A percentile compares a stretch with the other conserved stretches of the same genome.
Conservation (phyloP, 2,113 vertebrate species). For the Phyllostomus hastatus region DNA sequence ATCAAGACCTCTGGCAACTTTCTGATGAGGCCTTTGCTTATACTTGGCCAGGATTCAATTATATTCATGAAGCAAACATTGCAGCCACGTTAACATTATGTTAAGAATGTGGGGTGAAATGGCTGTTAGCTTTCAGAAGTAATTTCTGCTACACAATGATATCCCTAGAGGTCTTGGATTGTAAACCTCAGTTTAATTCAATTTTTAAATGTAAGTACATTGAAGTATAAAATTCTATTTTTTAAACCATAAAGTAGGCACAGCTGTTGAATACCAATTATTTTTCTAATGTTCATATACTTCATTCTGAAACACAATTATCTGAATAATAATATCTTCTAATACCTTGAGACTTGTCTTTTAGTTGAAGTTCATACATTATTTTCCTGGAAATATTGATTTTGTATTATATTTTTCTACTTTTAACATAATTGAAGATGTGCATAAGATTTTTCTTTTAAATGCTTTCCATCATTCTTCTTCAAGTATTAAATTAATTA, state of each 20-base stretch:
- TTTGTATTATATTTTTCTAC: background rate
- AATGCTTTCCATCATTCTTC: background rate
- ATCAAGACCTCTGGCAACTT: background rate
- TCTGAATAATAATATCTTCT: background rate
- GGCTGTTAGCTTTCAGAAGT: background rate
- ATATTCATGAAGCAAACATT: background rate
- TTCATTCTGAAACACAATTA: background rate
- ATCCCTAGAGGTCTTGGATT: background rate
- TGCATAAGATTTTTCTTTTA: background rate
- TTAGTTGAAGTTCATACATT: background rate
- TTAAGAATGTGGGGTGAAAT: background rate
- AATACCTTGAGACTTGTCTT: background rate
- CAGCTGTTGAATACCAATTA: background rate
- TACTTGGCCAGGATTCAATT: background rate
- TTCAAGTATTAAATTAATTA: conserved; percentile 19
- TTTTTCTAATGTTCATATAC: background rate
- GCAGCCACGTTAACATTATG: background rate
- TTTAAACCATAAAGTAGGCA: background rate
- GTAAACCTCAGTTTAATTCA: background rate
- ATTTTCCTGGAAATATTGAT: conserved; percentile 24
- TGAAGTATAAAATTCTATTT: background rate
- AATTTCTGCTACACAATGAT: background rate
- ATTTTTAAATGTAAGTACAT: background rate
- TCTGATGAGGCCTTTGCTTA: background rate
- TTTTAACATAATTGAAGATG: conserved; percentile 9